Conservation (phyloP, 53 echinoderm and acorn worm species). For the Temnopleurus reevesii region DNA sequence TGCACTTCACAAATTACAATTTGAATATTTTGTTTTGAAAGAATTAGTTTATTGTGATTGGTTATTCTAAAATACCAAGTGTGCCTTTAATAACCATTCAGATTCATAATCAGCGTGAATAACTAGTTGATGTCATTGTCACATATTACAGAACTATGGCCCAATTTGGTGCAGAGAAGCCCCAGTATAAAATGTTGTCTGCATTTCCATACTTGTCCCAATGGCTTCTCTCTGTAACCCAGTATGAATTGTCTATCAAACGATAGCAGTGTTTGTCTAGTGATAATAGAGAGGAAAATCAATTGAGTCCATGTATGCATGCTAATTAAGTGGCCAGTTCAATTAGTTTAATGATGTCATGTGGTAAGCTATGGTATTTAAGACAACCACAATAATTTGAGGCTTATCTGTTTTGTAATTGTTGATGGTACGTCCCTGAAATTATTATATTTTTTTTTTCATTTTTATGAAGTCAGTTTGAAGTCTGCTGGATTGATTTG, state of each 20-base stretch:
- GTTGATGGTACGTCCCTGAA: neutral
- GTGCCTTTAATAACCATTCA: no score
- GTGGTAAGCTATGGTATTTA: neutral
- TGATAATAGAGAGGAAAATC: neutral
- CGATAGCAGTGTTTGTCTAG: neutral
- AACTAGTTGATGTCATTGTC: no score
- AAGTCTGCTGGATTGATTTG: no score
- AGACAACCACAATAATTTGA: neutral
- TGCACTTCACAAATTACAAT: no score
- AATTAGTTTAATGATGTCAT: neutral
- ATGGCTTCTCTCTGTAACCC: neutral
- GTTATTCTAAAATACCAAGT: no score
- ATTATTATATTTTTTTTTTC: neutral
- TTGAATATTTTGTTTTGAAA: no score
- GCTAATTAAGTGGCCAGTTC: no score
- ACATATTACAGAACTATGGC: no score
- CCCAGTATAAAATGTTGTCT: no score
- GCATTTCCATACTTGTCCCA: neutral
- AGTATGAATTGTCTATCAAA: neutral
- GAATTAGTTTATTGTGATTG: no score
- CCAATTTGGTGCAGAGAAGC: no score
- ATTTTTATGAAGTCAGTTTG: neutral
- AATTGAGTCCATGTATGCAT: slow-evolving; percentile 10
- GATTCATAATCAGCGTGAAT: no score
- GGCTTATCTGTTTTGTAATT: neutral